Conservation (phyloP, 2,797 vertebrate species). For the Microchirus variegatus region DNA sequence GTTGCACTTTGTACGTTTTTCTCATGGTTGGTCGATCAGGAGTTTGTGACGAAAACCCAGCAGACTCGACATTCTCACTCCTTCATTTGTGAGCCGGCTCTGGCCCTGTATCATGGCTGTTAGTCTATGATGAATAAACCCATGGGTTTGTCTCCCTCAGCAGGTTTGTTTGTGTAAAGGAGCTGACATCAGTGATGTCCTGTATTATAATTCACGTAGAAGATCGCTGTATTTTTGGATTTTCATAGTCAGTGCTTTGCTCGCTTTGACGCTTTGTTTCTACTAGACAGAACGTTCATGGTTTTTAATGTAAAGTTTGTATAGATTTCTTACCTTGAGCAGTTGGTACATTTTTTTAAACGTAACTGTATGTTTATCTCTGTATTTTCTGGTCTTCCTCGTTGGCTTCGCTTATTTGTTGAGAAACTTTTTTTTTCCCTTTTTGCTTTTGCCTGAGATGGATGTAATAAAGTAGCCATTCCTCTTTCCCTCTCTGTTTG, state of each 20-base stretch:
- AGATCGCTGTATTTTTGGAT: slow-evolving; percentile 94
- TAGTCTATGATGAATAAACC: slow-evolving; percentile 83
- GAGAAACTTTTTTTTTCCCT: slow-evolving; percentile 15
- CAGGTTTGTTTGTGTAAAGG: slow-evolving; percentile 93
- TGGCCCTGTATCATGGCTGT: slow-evolving; percentile 35
- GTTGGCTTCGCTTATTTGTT: slow-evolving; percentile 49
- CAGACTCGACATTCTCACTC: slow-evolving; percentile 51
- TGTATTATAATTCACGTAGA: slow-evolving; percentile 88
- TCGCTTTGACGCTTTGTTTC: slow-evolving; percentile 82
- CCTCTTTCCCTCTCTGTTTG: slow-evolving; percentile 33
- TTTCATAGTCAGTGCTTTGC: slow-evolving; percentile 88
- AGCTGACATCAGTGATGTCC: slow-evolving; percentile 99
- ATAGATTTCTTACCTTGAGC: slow-evolving; percentile 94
- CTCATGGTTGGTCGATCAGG: slow-evolving; percentile 24
- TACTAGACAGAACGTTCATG: slow-evolving; percentile 83
- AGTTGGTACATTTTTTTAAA: slow-evolving; percentile 87
- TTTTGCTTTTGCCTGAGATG: slow-evolving; percentile 36
- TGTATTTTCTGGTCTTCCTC: slow-evolving; percentile 55
- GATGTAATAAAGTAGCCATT: slow-evolving; percentile 62
- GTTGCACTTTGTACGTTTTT: slow-evolving; percentile 78
- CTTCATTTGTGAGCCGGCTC: slow-evolving; percentile 36
- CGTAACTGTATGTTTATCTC: slow-evolving; percentile 50
- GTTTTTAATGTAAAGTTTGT: slow-evolving; percentile 91
- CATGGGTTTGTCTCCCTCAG: slow-evolving; percentile 48
- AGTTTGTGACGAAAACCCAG: slow-evolving; percentile 52